Evolutionary conservation across 2,888 invertebrate species (phyloP), one percentile per base, ranked within the genome.

Genomic region (Apodemia duryi): DNA sequence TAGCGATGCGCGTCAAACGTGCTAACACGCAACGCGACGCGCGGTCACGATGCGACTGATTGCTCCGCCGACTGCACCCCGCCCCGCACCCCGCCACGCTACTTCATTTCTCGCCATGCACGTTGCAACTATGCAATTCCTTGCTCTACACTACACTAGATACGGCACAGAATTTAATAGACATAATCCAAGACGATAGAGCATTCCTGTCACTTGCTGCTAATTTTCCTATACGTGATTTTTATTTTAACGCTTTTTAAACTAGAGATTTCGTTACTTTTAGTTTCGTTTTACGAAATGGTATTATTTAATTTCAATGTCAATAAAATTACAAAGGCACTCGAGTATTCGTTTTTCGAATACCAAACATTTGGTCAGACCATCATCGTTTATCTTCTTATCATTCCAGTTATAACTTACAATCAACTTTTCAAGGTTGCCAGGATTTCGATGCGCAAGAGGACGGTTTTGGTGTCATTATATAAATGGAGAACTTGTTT

Each of bases 61-160:
- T 77, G 77, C 81, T 79, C 79, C 78, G 72, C 72, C 72, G 74
- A 73, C 73, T 74, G 70, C 73, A 69, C 73, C 49, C 46, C 70
- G 75, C 78, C 80, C 81, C 79, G 78, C 83, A 77, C 84, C 83
- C 75, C 84, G 72, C 74, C 76, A 71, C 78, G 77, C 79, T 74
- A 74, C 77, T 85, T 88, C 89, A 89, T 85, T 89, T 88, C 79
- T 88, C 89, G 78, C 87, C 72, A 86, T 86, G 86, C 86, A 75
- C 70, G 74, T 73, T 82, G 77, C 78, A 75, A 75, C 69, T 77
- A 70, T 71, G 68, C 69, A 71, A 68, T 68, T 66, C 63, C 66
- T 64, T 51, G 66, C 64, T 67, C 65, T 70, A 65, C 57, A 46
- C n/a, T 54, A 32, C 13, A 49, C 46, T 63, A 65, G 43, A 62